phyloP scores from a whole-genome alignment of 2,888 invertebrate species.

The Terebella lapidaria region DNA sequence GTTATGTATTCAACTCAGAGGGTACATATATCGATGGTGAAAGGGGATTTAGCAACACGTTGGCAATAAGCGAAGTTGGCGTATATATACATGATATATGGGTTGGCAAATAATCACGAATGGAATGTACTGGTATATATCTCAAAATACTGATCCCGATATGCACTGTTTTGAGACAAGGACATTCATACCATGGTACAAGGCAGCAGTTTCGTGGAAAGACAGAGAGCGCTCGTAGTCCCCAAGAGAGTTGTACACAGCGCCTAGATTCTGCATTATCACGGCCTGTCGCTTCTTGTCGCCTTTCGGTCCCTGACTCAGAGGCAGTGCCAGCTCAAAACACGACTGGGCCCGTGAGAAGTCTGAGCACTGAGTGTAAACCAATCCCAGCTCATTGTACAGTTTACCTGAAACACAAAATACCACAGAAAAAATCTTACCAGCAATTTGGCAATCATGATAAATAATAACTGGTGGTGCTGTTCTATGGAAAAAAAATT shows the following conservation, averaged over 20 bases:
- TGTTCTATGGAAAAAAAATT: background rate
- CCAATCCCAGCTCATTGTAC: conserved; percentile 39
- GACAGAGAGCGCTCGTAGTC: conserved; percentile 34
- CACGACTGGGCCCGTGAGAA: conserved; percentile 34
- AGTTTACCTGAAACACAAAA: conserved; percentile 36
- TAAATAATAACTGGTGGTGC: too few relatives aligned
- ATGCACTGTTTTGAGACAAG: background rate
- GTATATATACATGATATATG: too few relatives aligned
- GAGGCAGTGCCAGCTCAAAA: conserved; percentile 36
- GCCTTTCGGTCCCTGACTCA: conserved; percentile 18
- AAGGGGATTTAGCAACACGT: too few relatives aligned
- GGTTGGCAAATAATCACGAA: too few relatives aligned
- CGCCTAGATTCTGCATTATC: conserved; percentile 42
- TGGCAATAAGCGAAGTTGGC: too few relatives aligned
- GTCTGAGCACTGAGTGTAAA: conserved; percentile 34
- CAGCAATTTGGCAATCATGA: too few relatives aligned
- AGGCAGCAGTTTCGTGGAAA: conserved; percentile 34
- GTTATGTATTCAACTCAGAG: too few relatives aligned
- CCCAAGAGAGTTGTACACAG: conserved; percentile 36
- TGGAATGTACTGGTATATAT: too few relatives aligned
- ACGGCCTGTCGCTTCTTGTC: conserved; percentile 32
- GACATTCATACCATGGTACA: conserved; percentile 21
- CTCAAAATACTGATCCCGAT: background rate
- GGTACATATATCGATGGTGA: too few relatives aligned
- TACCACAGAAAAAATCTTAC: background rate